Conservation (phyloP, 2,888 invertebrate species). For the Netelia virgata region DNA sequence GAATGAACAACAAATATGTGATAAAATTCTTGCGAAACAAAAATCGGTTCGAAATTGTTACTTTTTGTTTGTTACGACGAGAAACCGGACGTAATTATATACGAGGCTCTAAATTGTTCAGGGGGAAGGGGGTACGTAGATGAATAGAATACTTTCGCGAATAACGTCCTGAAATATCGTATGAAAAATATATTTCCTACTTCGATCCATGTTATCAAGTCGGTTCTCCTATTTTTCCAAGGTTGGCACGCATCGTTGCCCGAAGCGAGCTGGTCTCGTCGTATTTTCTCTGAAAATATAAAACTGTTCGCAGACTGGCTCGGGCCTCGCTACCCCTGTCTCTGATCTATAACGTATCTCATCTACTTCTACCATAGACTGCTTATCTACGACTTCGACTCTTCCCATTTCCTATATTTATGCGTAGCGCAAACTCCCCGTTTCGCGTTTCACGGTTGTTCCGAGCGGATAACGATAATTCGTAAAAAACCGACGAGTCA, state of each 20-base stretch:
- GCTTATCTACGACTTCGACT: conserved; percentile 48
- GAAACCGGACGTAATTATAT: not conserved
- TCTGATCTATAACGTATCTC: conserved; percentile 63
- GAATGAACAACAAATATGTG: too few species aligned
- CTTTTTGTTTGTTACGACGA: not conserved
- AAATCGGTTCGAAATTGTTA: not conserved
- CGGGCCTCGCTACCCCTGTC: conserved; percentile 31
- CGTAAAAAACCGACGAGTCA: conserved; percentile 43
- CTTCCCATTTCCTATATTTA: conserved; percentile 25
- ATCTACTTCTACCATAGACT: conserved; percentile 52
- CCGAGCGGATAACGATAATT: conserved; percentile 18
- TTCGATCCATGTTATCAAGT: conserved; percentile 5
- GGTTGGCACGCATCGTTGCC: conserved; percentile 67
- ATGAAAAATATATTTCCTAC: conserved; percentile 47
- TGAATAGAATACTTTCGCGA: conserved; percentile 43
- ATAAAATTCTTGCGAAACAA: too few species aligned
- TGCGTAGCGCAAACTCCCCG: not conserved
- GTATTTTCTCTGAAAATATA: conserved; percentile 68
- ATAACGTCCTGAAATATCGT: conserved; percentile 55
- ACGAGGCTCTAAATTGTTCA: conserved; percentile 10
- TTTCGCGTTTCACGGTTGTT: conserved; percentile 24
- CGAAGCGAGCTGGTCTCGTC: conserved; percentile 48
- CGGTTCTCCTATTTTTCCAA: conserved; percentile 60
- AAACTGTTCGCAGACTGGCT: conserved; percentile 58
- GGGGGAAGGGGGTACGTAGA: conserved; percentile 10